Conservation (phyloP, 2,113 vertebrate genomes). For the Salvelinus alpinus region DNA sequence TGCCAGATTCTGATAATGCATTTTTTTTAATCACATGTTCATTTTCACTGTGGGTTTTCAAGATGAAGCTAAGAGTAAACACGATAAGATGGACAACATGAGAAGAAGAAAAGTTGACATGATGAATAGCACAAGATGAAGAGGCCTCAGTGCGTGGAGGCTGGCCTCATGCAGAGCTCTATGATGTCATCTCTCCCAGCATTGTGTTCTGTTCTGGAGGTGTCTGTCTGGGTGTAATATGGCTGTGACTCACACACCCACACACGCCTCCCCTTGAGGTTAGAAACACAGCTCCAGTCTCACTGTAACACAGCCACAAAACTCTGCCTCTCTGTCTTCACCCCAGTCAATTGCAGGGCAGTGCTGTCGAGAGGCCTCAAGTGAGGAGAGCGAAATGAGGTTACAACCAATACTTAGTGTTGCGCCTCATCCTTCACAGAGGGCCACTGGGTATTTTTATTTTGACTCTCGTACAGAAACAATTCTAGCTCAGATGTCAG, state of each 20-base stretch:
- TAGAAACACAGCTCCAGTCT: conserved; percentile 32
- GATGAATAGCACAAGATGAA: conserved; percentile 20
- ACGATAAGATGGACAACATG: too few relatives aligned
- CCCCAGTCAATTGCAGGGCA: conserved; percentile 50
- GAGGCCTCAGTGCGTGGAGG: conserved; percentile 4
- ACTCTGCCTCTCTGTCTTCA: conserved; percentile 29
- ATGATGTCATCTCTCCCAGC: conserved; percentile 36
- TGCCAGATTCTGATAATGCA: not conserved
- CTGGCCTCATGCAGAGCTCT: conserved; percentile 7
- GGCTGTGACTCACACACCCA: conserved; percentile 47
- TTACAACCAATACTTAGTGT: conserved; percentile 54
- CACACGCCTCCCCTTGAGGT: conserved; percentile 15
- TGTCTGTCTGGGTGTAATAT: conserved; percentile 26
- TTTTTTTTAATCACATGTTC: not conserved
- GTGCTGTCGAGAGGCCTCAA: conserved; percentile 55
- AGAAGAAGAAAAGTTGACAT: not conserved
- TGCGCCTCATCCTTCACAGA: conserved; percentile 34
- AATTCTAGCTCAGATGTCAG: not conserved
- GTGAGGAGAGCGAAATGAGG: conserved; percentile 50
- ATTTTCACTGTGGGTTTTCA: not conserved
- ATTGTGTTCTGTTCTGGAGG: not conserved
- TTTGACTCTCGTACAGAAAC: conserved; percentile 16
- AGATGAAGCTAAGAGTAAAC: not conserved
- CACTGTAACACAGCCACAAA: conserved; percentile 12
- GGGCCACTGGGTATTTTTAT: conserved; percentile 29